Base-by-base conservation (phyloP, 37 sponge, comb jelly and placozoan genomes). In the Eunapius fragilis region DNA sequence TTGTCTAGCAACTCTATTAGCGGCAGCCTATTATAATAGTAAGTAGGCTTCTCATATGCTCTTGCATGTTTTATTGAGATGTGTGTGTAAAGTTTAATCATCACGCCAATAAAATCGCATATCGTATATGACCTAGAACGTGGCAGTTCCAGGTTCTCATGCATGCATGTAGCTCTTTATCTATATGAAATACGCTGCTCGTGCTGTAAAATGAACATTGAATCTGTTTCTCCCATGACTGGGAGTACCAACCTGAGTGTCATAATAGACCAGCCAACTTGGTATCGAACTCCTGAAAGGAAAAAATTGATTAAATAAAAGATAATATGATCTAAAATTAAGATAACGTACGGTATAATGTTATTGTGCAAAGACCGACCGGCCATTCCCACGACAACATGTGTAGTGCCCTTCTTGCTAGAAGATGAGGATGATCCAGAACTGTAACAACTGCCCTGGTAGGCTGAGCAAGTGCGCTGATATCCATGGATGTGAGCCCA, bases 401-500 rank as follows among this genome's bases (percentile, higher is more conserved):
- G 90, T 10, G 74, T 70, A 9, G 90, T 58, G 17, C 80, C 58
- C 22, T 58, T 80, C 22, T 58, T 80, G 33, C 70, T 81, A 25
- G 48, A 76, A 2, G 58, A 45, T 9, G 47, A 45, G 7, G 47
- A 58, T 2, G 58, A 58, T 11, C 58, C 58, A 17, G 58, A 58
- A 19, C 58, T 58, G 2, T 30, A 34, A 37, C 90, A 89, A 6
- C 28, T 32, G 30, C 50, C 76, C 19, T 89, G 67, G 25, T 28
- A 79, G n/a, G 88, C 82, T 25, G 89, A 83, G 68, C 93, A 92
- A 10, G 86, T 89, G 3, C 93, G 48, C 77, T 92, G 86, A 71
- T 89, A 92, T 30, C 89, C 78, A 67, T 92, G 93, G 31, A 89
- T 72, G 75, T 92, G 93, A 69, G 89, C 93, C 89, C 86, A 89